Conservation (phyloP, 2,113 vertebrate species). For the Clarias magur region DNA sequence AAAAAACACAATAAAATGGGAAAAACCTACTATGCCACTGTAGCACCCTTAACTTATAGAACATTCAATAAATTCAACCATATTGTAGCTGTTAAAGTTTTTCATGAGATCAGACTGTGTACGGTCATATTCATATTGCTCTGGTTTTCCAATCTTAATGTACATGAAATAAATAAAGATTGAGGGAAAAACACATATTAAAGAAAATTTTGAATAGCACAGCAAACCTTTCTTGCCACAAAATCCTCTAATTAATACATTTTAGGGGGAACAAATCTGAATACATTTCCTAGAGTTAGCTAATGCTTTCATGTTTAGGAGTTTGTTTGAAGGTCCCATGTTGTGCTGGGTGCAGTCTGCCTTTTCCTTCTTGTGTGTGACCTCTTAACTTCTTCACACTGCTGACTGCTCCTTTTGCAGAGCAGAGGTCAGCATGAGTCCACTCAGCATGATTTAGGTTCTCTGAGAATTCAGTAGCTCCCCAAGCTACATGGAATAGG, state of each 20-base stretch:
- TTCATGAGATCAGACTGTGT: background rate
- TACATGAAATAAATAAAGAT: background rate
- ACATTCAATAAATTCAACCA: background rate
- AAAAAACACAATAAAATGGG: background rate
- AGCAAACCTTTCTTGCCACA: background rate
- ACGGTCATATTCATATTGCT: background rate
- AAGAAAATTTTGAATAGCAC: background rate
- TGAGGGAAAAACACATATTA: background rate
- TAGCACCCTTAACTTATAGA: background rate
- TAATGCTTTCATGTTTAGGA: background rate
- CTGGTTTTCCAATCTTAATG: background rate
- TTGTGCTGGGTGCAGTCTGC: conserved; percentile 45
- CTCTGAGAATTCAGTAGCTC: conserved; percentile 67
- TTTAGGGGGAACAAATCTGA: background rate
- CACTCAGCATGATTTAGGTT: conserved; percentile 59
- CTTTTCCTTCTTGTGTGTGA: conserved; percentile 27
- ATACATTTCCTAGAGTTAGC: background rate
- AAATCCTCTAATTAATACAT: background rate
- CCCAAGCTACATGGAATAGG: conserved; percentile 66
- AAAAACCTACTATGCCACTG: background rate
- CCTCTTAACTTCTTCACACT: conserved; percentile 56
- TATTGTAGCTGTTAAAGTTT: background rate
- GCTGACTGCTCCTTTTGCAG: conserved; percentile 71
- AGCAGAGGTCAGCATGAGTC: conserved; percentile 64
- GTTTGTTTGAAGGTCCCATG: conserved; percentile 51